A percentile compares a stretch with the other conserved stretches of the same genome.
Conservation (phyloP, 2,797 vertebrate genomes). For the Melanotaenia nigrans region DNA sequence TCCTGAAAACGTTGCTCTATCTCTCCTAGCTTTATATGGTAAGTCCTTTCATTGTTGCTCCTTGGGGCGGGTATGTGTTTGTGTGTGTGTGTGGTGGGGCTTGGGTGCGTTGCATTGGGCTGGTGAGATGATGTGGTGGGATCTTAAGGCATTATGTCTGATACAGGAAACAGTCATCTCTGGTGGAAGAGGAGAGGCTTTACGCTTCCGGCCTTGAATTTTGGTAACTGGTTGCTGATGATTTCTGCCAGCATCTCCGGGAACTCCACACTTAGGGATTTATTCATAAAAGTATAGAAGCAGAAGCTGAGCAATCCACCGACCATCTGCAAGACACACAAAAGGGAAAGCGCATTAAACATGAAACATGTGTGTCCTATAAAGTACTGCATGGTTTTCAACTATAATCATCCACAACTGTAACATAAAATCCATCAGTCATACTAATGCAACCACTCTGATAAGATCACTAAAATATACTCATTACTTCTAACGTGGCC, state of each 20-base stretch:
- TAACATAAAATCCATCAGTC: background rate
- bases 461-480: background rate
- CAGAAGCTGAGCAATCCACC: slow-evolving; percentile 95
- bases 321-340: slow-evolving; percentile 85
- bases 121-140: slow-evolving; percentile 63
- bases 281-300: slow-evolving; percentile 99
- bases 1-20: slow-evolving; percentile 32
- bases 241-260: slow-evolving; percentile 99
- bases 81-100: background rate
- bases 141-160: slow-evolving; percentile 94
- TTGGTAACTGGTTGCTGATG: slow-evolving; percentile 99
- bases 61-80: background rate
- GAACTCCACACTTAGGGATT: slow-evolving; percentile 96
- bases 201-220: slow-evolving; percentile 97
- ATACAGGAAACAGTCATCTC: slow-evolving; percentile 88
- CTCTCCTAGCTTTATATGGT: slow-evolving; percentile 38
- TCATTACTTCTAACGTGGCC: background rate
- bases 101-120: slow-evolving; percentile 5
- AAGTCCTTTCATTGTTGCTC: slow-evolving; percentile 33
- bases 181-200: slow-evolving; percentile 99
- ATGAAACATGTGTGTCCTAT: background rate
- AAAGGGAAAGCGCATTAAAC: background rate
- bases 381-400: background rate
- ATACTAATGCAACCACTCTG: background rate
- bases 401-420: background rate